Evolutionary conservation across 2,888 invertebrate species (phyloP).

Genomic region (Strigamia crassipes): DNA sequence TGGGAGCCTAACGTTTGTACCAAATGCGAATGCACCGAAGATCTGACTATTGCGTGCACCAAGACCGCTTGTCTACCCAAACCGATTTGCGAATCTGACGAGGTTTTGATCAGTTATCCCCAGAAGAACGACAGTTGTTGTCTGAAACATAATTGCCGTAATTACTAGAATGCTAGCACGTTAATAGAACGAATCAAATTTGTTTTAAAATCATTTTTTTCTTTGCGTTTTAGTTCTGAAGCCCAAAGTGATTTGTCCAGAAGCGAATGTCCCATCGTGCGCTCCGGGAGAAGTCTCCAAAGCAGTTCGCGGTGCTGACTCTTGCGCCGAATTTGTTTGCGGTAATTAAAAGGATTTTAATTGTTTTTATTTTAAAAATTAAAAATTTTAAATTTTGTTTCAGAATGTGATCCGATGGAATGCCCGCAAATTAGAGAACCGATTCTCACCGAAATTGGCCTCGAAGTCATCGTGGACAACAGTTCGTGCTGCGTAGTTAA

Average conservation of each 20-base stretch:
- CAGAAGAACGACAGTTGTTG: conserved; percentile 50
- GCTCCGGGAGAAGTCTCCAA: conserved; percentile 74
- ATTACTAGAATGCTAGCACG: conserved; percentile 26
- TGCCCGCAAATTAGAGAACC: conserved; percentile 67
- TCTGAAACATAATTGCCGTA: conserved; percentile 50
- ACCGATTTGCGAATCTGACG: conserved; percentile 49
- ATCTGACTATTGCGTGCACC: conserved; percentile 51
- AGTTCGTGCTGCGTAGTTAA: conserved; percentile 74
- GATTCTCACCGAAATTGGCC: conserved; percentile 61
- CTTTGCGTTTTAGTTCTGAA: neutral
- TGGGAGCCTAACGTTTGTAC: conserved; percentile 77
- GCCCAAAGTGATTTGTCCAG: conserved; percentile 58
- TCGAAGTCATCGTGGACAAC: conserved; percentile 65
- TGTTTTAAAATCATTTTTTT: neutral
- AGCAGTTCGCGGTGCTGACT: conserved; percentile 67
- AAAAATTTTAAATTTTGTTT: neutral
- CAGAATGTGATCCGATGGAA: conserved; percentile 75
- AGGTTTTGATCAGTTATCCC: conserved; percentile 47
- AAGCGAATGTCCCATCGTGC: conserved; percentile 72
- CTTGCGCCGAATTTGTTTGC: conserved; percentile 75
- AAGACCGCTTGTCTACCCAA: conserved; percentile 50
- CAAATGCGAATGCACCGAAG: conserved; percentile 68
- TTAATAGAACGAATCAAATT: too few species aligned
- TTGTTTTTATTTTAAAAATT: neutral
- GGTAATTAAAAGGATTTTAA: neutral